Conservation (phyloP, 2,797 vertebrate species). For the Numenius phaeopus region DNA sequence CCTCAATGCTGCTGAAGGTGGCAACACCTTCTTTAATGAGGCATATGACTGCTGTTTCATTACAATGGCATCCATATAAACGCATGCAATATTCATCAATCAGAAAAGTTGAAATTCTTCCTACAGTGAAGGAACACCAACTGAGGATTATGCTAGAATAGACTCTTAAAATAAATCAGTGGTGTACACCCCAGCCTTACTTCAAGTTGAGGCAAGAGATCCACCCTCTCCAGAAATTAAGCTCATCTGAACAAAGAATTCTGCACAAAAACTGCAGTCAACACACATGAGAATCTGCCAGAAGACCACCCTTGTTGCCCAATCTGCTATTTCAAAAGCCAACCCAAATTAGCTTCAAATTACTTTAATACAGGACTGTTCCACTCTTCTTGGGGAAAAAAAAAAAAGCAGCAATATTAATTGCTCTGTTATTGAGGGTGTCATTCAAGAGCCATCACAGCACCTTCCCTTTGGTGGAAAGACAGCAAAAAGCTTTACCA, state of each 20-base stretch:
- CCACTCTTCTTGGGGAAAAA: neutral
- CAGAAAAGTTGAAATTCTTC: slow-evolving; percentile 62
- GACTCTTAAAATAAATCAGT: slow-evolving; percentile 28
- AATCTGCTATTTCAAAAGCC: neutral
- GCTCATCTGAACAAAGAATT: neutral
- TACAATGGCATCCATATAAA: slow-evolving; percentile 73
- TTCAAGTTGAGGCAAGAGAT: neutral
- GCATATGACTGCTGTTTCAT: slow-evolving; percentile 69
- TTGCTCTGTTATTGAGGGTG: neutral
- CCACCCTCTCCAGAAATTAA: neutral
- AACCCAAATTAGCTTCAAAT: neutral
- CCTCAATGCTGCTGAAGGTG: slow-evolving; percentile 64
- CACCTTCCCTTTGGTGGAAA: neutral
- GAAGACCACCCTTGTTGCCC: neutral
- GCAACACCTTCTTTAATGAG: slow-evolving; percentile 80
- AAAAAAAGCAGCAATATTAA: neutral
- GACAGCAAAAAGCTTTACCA: neutral
- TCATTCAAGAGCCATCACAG: neutral
- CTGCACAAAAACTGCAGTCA: neutral
- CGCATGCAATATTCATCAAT: slow-evolving; percentile 47
- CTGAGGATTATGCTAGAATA: neutral
- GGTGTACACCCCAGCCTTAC: neutral
- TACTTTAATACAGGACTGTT: neutral
- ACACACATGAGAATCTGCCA: neutral
- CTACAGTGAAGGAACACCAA: slow-evolving; percentile 26